Conservation (phyloP, 2,797 vertebrate genomes). For the Gymnothorax reevesii region DNA sequence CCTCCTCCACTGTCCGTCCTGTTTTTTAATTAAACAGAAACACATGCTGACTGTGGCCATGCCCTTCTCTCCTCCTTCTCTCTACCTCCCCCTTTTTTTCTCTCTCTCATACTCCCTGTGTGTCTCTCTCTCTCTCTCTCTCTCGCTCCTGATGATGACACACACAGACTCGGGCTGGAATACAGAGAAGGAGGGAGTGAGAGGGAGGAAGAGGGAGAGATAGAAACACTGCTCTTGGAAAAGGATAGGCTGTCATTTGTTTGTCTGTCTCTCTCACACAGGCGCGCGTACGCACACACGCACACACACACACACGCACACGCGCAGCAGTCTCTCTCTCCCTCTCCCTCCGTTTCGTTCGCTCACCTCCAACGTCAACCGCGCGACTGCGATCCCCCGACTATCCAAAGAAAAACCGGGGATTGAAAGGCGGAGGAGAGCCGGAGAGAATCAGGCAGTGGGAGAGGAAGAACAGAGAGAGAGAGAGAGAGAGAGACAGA, state of each 20-base stretch:
- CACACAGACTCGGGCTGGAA: constrained; percentile 31
- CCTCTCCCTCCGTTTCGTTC: neutral
- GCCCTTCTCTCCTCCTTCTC: constrained; percentile 43
- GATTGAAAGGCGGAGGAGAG: constrained; percentile 17
- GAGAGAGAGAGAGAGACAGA: constrained; percentile 4
- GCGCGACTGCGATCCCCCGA: neutral
- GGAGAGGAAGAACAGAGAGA: neutral
- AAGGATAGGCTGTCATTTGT: constrained; percentile 22
- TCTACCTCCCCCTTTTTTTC: constrained; percentile 13
- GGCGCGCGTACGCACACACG: neutral
- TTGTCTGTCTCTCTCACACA: constrained; percentile 13
- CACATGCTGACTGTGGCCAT: constrained; percentile 62
- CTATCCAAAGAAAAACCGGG: neutral
- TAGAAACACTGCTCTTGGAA: neutral
- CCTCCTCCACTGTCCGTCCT: constrained; percentile 74
- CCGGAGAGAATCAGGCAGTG: no score
- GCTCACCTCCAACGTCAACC: neutral
- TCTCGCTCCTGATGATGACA: constrained; percentile 59
- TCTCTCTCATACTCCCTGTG: constrained; percentile 17
- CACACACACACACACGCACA: neutral
- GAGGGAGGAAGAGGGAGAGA: neutral
- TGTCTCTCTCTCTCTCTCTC: constrained; percentile 32
- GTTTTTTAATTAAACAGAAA: constrained; percentile 75
- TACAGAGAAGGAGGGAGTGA: constrained; percentile 34
- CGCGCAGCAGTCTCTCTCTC: neutral